A percentile compares a stretch with the other conserved stretches of the same genome.
These are phyloP conservation scores for Agrotis ipsilon DNA, from an alignment of 2,888 invertebrate genomes.

Conservation along the genomic window DNA sequence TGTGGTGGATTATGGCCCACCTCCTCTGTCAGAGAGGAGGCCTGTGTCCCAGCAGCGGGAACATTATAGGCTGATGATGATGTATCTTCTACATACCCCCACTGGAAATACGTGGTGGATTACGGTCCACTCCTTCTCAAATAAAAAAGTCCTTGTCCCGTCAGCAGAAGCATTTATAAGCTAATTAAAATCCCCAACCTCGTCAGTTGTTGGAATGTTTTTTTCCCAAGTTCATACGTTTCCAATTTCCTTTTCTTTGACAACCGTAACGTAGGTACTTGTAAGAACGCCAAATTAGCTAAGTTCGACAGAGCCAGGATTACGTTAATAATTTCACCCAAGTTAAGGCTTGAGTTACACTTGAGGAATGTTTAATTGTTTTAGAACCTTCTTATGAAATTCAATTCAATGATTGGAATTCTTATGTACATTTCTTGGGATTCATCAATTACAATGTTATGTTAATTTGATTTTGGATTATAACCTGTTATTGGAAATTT, in stretches of 20 bases:
- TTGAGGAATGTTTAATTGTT: constrained; percentile 67
- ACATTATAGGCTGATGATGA: no score
- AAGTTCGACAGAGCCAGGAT: constrained; percentile 60
- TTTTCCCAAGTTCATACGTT: constrained; percentile 48
- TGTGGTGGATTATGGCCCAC: no score
- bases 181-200: constrained; percentile 23
- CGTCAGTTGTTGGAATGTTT: constrained; percentile 29
- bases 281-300: constrained; percentile 52
- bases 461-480: constrained; percentile 5
- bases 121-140: no score
- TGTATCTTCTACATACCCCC: no score
- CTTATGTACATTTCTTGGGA: constrained; percentile 27
- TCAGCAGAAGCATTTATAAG: no score
- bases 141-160: no score
- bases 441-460: constrained; percentile 28
- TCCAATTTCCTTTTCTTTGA: constrained; percentile 50
- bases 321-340: constrained; percentile 65
- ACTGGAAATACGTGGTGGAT: no score
- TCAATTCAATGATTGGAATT: constrained; percentile 30
- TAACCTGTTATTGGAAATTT: neutral
- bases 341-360: constrained; percentile 51
- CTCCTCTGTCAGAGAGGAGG: no score
- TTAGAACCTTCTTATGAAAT: constrained; percentile 63
- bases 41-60: no score
- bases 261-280: constrained; percentile 41